Evolutionary conservation across 2,797 vertebrate species (phyloP).

Genomic region (Varecia variegata): DNA sequence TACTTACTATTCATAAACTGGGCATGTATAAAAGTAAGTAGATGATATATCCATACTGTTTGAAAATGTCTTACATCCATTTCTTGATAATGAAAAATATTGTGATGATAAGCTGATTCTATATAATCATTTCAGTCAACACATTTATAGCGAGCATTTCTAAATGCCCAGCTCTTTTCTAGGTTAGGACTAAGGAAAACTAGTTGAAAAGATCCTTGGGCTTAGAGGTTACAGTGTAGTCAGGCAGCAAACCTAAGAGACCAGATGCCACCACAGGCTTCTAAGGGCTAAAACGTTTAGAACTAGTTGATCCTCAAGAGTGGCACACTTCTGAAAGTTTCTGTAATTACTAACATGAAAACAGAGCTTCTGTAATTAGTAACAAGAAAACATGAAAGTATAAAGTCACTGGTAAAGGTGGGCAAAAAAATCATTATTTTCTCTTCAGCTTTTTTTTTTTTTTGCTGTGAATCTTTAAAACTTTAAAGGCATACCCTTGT

Average conservation of each 20-base stretch:
- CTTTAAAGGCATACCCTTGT: background rate
- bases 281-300: background rate
- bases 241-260: background rate
- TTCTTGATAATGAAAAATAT: background rate
- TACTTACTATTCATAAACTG: background rate
- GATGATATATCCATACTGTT: background rate
- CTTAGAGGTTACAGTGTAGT: background rate
- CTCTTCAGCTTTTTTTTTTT: background rate
- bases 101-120: background rate
- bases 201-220: background rate
- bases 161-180: background rate
- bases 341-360: background rate
- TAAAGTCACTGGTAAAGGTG: background rate
- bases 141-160: background rate
- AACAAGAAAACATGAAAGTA: background rate
- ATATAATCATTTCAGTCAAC: background rate
- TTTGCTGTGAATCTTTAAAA: background rate
- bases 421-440: background rate
- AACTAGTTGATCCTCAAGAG: background rate
- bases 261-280: background rate
- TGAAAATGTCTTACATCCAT: conserved; percentile 1
- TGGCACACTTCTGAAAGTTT: background rate
- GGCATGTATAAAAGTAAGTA: background rate
- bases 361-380: background rate
- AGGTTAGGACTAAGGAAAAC: background rate